Conservation (phyloP, 2,888 invertebrate species). For the Saturnia japonica region DNA sequence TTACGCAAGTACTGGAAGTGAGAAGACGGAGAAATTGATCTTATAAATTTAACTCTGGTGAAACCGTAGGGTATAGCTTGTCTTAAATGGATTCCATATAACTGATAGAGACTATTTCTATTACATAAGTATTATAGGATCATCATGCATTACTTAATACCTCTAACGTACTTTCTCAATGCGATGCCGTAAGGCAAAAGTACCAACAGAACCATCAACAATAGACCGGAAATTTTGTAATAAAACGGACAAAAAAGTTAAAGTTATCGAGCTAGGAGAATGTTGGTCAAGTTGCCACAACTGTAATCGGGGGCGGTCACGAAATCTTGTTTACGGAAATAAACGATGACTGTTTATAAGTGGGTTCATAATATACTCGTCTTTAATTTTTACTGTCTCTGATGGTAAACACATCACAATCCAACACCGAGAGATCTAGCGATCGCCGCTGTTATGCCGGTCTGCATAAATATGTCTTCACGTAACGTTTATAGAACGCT, state of each 20-base stretch:
- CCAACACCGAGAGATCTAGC: too few species aligned
- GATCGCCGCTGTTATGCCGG: too few species aligned
- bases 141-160: slow-evolving; percentile 6
- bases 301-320: slow-evolving; percentile 25
- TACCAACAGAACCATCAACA: slow-evolving; percentile 8
- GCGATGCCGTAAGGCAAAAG: background rate
- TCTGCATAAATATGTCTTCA: too few species aligned
- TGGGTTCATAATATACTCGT: background rate
- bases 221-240: slow-evolving; percentile 21
- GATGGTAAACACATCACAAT: too few species aligned
- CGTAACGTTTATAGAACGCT: too few species aligned
- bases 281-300: slow-evolving; percentile 20
- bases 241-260: slow-evolving; percentile 17
- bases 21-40: too few species aligned
- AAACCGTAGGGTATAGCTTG: too few species aligned
- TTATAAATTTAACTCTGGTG: too few species aligned
- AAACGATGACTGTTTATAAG: slow-evolving; percentile 14
- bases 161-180: slow-evolving; percentile 4
- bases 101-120: background rate
- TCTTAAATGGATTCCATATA: background rate
- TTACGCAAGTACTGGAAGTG: too few species aligned
- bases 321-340: slow-evolving; percentile 32
- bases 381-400: too few species aligned
- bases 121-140: background rate
- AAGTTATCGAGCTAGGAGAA: slow-evolving; percentile 14